Base-by-base conservation (phyloP, 2,888 invertebrate species). In the Pollenia labialis region DNA sequence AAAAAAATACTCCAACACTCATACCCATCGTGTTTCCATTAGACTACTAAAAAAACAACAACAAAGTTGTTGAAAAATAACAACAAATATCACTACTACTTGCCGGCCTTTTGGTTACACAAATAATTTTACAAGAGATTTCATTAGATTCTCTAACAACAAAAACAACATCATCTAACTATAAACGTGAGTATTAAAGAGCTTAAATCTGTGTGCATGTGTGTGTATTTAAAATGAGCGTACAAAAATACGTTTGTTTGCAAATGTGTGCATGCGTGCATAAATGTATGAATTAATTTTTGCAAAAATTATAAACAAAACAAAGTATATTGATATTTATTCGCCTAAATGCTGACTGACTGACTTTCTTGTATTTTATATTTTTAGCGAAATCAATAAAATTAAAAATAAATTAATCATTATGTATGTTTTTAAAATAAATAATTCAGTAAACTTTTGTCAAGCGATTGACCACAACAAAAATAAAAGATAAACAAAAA, bases 101-200 rank as follows among this genome's bases (percentile, higher is more conserved):
- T 64, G 18, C 84, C 84, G 84, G 84, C 66, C 79, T 84, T 72
- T 84, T 40, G 50, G 54, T 9, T 54, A 42, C 23, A 23, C 66
- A 60, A 79, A 66, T 46, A 52, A 74, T 40, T 50, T 23, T 23
- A 40, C 56, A 66, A 44, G n/a, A 44, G 69, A 68, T 56, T 83
- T 64, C 83, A 83, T 84, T 79, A 84, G 83, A 72, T 54, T 54
- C 46, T 69, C 44, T 32, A 82, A 58, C 16, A 66, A 14, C 77
- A 75, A 75, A 12, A 82, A 75, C 18, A 58, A 69, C 82, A 60
- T 14, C 54, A 18, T 23, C 66, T 40, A 48, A 54, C 12, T 60
- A 66, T 32, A 64, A 76, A 85, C 76, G 66, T 71, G 64, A 71
- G 71, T 58, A 68, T 52, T 40, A 74, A 42, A 40, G 69, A 74